These are phyloP conservation scores for Nannospalax galili DNA, from an alignment of 2,113 vertebrate genomes.

Conservation along the genomic window DNA sequence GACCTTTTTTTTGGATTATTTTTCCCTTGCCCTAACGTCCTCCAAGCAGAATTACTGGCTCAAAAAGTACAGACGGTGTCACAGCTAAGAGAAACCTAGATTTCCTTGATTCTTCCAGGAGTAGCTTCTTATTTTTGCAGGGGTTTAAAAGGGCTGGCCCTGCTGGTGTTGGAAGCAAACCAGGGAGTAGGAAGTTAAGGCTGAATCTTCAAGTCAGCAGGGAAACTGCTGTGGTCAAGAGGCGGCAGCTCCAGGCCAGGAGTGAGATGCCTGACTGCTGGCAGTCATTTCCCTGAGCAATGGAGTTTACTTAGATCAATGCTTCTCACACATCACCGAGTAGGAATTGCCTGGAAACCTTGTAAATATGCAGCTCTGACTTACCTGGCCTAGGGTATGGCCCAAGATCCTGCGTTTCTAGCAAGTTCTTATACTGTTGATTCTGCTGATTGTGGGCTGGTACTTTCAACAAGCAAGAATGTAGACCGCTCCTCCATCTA, in stretches of 20 bases:
- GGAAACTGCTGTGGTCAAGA: background rate
- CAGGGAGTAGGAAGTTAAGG: background rate
- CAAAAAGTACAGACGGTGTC: slow-evolving; percentile 52
- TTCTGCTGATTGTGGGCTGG: background rate
- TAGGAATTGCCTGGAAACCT: background rate
- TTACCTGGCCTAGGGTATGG: background rate
- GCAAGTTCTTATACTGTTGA: background rate
- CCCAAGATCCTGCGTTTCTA: background rate
- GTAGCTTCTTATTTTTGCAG: slow-evolving; percentile 4
- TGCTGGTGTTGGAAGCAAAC: background rate
- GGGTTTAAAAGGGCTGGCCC: background rate
- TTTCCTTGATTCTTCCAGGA: background rate
- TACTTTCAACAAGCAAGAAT: background rate
- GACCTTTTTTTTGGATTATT: slow-evolving; percentile 34
- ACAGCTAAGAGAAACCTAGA: slow-evolving; percentile 21
- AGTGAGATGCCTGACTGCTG: background rate
- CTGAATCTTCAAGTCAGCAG: background rate
- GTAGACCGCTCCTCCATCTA: background rate
- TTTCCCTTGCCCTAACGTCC: slow-evolving; percentile 9
- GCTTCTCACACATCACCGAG: background rate
- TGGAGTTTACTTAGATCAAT: background rate
- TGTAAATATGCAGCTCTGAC: background rate
- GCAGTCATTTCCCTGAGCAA: background rate
- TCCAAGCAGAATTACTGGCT: slow-evolving; percentile 26
- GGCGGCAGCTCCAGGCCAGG: background rate